Conservation (phyloP, 1,140 invertebrate species). For the Dufourea novaeangliae region DNA sequence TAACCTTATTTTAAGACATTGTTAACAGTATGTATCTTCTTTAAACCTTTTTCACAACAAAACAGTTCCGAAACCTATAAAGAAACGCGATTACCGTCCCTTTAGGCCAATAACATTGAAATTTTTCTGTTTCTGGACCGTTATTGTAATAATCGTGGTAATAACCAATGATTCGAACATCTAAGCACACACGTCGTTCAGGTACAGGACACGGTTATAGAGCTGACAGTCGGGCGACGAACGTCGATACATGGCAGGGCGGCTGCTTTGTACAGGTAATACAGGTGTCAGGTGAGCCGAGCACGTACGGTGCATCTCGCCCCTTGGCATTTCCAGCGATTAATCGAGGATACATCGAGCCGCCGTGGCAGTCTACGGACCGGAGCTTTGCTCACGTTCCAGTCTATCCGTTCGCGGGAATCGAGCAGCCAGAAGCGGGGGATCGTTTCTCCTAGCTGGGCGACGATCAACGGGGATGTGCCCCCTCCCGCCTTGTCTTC, state of each 20-base stretch:
- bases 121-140: too few relatives aligned
- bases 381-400: slow-evolving; percentile 30
- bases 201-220: slow-evolving; percentile 30
- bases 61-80: too few relatives aligned
- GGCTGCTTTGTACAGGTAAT: slow-evolving; percentile 60
- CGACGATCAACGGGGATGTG: slow-evolving; percentile 9
- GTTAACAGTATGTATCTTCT: too few relatives aligned
- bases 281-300: slow-evolving; percentile 54
- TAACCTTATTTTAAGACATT: too few relatives aligned
- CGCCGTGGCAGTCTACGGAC: neutral
- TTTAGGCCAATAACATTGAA: too few relatives aligned
- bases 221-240: slow-evolving; percentile 50
- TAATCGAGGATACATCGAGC: slow-evolving; percentile 47
- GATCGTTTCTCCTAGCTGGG: slow-evolving; percentile 27
- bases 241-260: slow-evolving; percentile 53
- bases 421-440: slow-evolving; percentile 22
- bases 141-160: neutral
- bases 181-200: neutral
- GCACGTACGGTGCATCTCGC: slow-evolving; percentile 33
- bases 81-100: too few relatives aligned
- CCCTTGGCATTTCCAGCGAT: slow-evolving; percentile 49
- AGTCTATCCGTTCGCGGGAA: slow-evolving; percentile 36
- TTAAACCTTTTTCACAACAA: too few relatives aligned
- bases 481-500: slow-evolving; percentile 23
- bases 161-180: neutral